phyloP scores from a whole-genome alignment of 2,888 invertebrate species.

The Norana najaformis region DNA sequence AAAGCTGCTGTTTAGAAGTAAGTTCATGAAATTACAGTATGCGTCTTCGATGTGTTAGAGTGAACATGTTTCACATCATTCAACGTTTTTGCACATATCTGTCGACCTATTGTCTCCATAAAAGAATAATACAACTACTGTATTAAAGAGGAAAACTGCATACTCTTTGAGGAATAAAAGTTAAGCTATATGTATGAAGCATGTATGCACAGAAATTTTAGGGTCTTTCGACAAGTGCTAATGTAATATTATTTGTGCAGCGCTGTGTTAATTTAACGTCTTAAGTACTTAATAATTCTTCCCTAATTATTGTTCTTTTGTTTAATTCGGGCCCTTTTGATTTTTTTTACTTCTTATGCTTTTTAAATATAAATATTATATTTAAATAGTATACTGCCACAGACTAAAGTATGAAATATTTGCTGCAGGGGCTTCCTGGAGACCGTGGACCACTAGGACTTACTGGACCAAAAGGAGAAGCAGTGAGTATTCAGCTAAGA shows the following conservation, averaged over 20 bases:
- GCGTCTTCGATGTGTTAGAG: too few relatives aligned
- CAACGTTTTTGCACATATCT: too few relatives aligned
- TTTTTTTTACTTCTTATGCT: too few relatives aligned
- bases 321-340: too few relatives aligned
- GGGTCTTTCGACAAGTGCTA: not conserved
- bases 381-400: not conserved
- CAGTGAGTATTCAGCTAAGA: not conserved
- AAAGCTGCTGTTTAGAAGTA: not conserved
- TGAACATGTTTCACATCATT: not conserved
- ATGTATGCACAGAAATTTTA: not conserved
- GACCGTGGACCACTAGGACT: not conserved
- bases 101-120: too few relatives aligned
- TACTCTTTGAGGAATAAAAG: not conserved
- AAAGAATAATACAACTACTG: too few relatives aligned
- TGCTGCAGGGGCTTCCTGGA: conserved; percentile 18
- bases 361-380: too few relatives aligned
- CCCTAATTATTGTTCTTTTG: too few relatives aligned
- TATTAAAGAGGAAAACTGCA: too few relatives aligned
- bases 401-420: not conserved
- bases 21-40: not conserved
- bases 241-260: not conserved
- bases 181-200: not conserved
- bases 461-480: not conserved
- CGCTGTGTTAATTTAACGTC: not conserved
- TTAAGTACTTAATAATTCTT: not conserved